Evolutionary conservation across 2,113 vertebrate genomes (phyloP), one percentile per base, ranked within the genome.

Genomic region (Oostethus manadensis): DNA sequence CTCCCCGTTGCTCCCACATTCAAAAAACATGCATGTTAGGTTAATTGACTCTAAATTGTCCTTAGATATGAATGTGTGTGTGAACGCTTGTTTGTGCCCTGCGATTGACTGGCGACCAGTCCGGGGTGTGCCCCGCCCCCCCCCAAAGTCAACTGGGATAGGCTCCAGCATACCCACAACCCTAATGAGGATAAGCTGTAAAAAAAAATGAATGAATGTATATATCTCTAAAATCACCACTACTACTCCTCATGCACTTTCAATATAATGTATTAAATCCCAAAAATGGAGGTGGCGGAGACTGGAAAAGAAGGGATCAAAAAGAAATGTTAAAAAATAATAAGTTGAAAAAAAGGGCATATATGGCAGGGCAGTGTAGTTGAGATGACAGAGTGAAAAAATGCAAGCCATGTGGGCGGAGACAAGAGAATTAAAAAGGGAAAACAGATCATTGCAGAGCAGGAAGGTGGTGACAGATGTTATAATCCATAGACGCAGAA

Each of bases 311-410:
- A 38, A 16, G 23, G 46, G 2, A n/a, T 4, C 55, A 50, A 42
- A n/a, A 18, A 15, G 14, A 46, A n/a, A n/a, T n/a, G n/a, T n/a
- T n/a, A n/a, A n/a, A 54, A 50, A 63, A 46, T 8, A 3, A 23
- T 17, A 15, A 18, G 10, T 8, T 8, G 46, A 51, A 78, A 58
- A 73, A 77, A 57, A 46, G 54, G 14, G 22, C 35, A 22, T 42
- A 42, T 8, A 58, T 26, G 65, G 60, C 65, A 63, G 44, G 16
- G 57, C 20, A 13, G 70, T 64, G 73, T 53, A 40, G 73, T 46
- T 51, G 59, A 86, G 84, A 87, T 83, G 86, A 86, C 77, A 88
- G 70, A 74, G 55, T 16, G 1, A 64, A 87, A 60, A 80, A 84
- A 88, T 87, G 84, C 38, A 20, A 83, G 62, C 73, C 66, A 84